phyloP scores from a whole-genome alignment of 2,113 vertebrate species.

The Hipposideros armiger region DNA sequence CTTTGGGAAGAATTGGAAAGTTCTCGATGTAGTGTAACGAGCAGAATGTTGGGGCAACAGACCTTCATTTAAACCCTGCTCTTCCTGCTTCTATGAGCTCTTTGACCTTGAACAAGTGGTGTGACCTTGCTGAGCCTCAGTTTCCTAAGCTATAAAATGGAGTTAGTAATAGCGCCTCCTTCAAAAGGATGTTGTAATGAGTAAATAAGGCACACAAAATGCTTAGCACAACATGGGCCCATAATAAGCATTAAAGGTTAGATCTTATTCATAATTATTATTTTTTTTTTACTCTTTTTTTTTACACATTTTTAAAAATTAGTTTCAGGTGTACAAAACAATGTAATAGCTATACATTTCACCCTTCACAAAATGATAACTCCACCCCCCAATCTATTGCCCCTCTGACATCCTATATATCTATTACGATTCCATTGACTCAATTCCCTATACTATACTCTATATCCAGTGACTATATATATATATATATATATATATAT shows the following conservation, averaged over 20 bases:
- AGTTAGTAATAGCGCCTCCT: not conserved
- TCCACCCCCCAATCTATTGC: too few species aligned
- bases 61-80: not conserved
- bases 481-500: too few species aligned
- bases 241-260: constrained; percentile 25
- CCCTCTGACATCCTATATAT: too few species aligned
- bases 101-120: not conserved
- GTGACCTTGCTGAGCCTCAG: not conserved
- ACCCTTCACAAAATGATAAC: too few species aligned
- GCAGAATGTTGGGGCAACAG: not conserved
- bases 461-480: too few species aligned
- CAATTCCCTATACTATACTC: too few species aligned
- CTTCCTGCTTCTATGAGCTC: not conserved
- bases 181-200: not conserved
- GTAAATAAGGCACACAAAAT: not conserved
- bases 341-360: too few species aligned
- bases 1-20: not conserved
- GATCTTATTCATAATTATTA: not conserved
- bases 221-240: not conserved
- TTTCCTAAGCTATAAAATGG: not conserved
- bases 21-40: not conserved
- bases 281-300: not conserved
- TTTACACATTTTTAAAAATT: too few species aligned
- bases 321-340: too few species aligned
- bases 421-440: too few species aligned